Percentiles rank a stretch among this genome's conserved stretches.
Conservation (phyloP, 1,140 invertebrate species). For the Leptinotarsa defecta region DNA sequence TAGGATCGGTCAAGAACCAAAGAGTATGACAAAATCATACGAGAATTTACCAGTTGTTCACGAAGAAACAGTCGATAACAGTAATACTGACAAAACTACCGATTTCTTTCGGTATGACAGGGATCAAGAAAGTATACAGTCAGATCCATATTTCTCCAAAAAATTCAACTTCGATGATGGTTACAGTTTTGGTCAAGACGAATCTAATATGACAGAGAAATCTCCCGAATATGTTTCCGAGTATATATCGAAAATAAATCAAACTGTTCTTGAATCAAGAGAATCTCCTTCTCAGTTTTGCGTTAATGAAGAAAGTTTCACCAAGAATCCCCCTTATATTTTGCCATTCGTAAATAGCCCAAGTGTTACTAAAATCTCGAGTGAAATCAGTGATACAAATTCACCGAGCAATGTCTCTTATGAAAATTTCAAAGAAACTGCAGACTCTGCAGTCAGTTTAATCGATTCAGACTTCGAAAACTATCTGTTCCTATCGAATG, state of each 20-base stretch:
- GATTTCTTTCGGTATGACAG: no score
- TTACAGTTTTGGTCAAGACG: no score
- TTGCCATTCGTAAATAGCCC: no score
- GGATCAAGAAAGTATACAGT: no score
- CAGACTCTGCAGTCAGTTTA: neutral
- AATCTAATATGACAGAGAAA: no score
- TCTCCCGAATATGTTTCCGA: no score
- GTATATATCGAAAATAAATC: no score
- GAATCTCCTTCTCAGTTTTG: conserved; percentile 3
- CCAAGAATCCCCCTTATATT: no score
- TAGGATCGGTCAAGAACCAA: neutral
- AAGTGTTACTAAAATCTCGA: no score
- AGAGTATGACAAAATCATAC: neutral
- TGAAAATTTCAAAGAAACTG: neutral
- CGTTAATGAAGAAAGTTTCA: neutral
- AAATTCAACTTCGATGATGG: no score
- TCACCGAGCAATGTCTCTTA: neutral
- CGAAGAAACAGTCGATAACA: neutral
- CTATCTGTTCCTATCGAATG: neutral
- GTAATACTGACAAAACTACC: no score
- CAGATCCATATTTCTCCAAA: no score
- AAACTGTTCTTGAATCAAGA: neutral
- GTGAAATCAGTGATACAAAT: neutral
- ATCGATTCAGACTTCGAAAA: conserved; percentile 6
- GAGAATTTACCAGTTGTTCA: conserved; percentile 1